A percentile compares a stretch with the other conserved stretches of the same genome.
Evolutionary conservation across 1,140 invertebrate genomes (phyloP).

Genomic region (Drosophila micromelanica): DNA sequence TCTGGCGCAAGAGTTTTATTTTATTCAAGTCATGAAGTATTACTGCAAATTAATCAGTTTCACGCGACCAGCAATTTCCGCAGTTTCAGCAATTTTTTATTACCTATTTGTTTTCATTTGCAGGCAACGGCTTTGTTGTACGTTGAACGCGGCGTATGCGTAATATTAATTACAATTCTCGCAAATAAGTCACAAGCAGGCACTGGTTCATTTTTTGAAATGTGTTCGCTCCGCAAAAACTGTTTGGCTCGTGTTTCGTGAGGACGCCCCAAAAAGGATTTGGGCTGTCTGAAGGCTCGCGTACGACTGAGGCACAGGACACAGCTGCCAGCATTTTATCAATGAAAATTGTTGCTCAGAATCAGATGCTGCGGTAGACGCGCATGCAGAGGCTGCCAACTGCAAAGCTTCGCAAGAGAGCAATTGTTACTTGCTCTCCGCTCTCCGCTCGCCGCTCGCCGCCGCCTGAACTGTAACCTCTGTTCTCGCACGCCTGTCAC

Average conservation of each 20-base stretch:
- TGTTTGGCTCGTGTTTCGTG: neutral
- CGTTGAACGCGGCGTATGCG: conserved; percentile 46
- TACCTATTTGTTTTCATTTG: neutral
- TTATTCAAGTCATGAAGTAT: conserved; percentile 1
- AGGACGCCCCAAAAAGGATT: conserved; percentile 22
- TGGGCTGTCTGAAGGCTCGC: conserved; percentile 58
- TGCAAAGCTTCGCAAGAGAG: conserved; percentile 13
- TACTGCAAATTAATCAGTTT: conserved; percentile 3
- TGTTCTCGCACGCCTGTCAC: conserved; percentile 6
- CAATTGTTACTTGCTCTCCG: neutral
- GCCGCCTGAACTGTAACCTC: neutral
- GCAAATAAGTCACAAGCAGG: conserved; percentile 6
- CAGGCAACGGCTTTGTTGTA: neutral
- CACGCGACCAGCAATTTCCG: too few species aligned
- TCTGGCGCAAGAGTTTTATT: conserved; percentile 11
- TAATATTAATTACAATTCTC: conserved; percentile 39
- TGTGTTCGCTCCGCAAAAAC: neutral
- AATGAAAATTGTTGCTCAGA: conserved; percentile 74
- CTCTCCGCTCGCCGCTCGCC: too few species aligned
- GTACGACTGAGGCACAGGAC: conserved; percentile 67
- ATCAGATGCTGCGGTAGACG: conserved; percentile 8
- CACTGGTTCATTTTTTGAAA: neutral
- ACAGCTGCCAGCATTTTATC: conserved; percentile 69
- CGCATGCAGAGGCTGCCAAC: conserved; percentile 19
- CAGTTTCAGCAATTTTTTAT: neutral